Percentiles rank a stretch among this genome's conserved stretches.
Evolutionary conservation across 2,888 invertebrate genomes (phyloP).

Genomic region (Autographa pulchrina): DNA sequence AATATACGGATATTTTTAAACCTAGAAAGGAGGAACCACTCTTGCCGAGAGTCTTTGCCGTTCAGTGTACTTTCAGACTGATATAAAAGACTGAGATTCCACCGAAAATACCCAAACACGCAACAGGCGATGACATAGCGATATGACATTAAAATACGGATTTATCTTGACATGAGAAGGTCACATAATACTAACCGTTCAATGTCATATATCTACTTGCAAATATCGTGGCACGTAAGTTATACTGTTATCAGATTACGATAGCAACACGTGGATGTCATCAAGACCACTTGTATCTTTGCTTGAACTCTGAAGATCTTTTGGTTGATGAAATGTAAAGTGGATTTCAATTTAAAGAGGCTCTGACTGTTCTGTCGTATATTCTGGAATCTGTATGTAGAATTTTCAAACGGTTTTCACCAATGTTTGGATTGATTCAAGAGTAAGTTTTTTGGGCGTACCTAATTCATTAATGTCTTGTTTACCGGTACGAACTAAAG

Average conservation of each 20-base stretch:
- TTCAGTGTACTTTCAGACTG: neutral
- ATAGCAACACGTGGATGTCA: neutral
- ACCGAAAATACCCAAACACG: neutral
- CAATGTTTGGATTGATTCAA: no score
- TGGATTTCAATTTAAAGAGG: no score
- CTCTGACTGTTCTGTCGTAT: no score
- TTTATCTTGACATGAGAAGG: slow-evolving; percentile 36
- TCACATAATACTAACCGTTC: slow-evolving; percentile 25
- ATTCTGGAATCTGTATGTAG: no score
- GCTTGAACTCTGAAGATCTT: neutral
- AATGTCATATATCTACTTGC: slow-evolving; percentile 21
- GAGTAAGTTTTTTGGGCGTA: no score
- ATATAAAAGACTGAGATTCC: neutral
- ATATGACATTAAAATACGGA: slow-evolving; percentile 6
- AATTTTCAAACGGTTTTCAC: no score
- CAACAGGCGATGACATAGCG: neutral
- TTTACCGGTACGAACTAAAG: no score
- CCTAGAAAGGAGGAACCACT: neutral
- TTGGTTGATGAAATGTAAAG: neutral
- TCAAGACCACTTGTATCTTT: neutral
- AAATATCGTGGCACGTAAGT: slow-evolving; percentile 14
- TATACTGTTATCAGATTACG: slow-evolving; percentile 2
- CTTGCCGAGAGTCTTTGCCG: neutral
- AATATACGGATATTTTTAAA: neutral
- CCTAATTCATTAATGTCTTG: no score